A percentile compares a stretch with the other conserved stretches of the same genome.
Conservation (phyloP, 2,797 vertebrate genomes). For the Salarias fasciatus region DNA sequence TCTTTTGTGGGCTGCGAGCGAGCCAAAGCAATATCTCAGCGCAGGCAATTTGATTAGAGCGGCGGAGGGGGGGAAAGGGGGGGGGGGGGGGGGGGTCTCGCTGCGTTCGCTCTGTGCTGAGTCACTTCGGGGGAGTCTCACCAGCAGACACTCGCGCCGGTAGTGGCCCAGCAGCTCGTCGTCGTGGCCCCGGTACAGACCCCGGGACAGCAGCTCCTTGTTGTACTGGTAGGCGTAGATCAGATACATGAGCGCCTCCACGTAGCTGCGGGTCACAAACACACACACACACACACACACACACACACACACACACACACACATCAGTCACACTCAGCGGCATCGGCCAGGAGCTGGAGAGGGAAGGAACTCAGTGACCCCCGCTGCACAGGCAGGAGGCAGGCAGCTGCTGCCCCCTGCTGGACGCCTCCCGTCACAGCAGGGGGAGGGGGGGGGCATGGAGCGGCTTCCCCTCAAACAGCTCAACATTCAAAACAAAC, state of each 20-base stretch:
- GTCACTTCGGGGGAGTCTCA: conserved; percentile 79
- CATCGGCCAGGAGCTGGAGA: conserved; percentile 22
- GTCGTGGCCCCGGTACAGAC: conserved; percentile 91
- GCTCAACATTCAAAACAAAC: too few species aligned
- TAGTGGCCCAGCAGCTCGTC: conserved; percentile 91
- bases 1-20: conserved; percentile 61
- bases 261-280: conserved; percentile 89
- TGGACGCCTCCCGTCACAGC: too few species aligned
- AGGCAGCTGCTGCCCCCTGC: conserved; percentile 74
- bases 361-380: conserved; percentile 51
- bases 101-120: conserved; percentile 56
- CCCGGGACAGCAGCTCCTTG: conserved; percentile 93
- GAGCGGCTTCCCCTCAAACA: too few species aligned
- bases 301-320: conserved; percentile 51
- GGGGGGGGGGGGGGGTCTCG: conserved; percentile 40
- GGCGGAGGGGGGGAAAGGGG: conserved; percentile 33
- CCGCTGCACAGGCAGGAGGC: not conserved
- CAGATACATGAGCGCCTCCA: conserved; percentile 95
- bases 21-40: conserved; percentile 70
- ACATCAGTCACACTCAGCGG: conserved; percentile 33
- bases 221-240: conserved; percentile 97
- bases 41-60: conserved; percentile 65
- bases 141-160: conserved; percentile 95
- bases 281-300: conserved; percentile 50
- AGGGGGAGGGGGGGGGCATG: too few species aligned